These are phyloP conservation scores for Pilophorus perplexus DNA, from an alignment of 2,888 invertebrate genomes.

Conservation along the genomic window DNA sequence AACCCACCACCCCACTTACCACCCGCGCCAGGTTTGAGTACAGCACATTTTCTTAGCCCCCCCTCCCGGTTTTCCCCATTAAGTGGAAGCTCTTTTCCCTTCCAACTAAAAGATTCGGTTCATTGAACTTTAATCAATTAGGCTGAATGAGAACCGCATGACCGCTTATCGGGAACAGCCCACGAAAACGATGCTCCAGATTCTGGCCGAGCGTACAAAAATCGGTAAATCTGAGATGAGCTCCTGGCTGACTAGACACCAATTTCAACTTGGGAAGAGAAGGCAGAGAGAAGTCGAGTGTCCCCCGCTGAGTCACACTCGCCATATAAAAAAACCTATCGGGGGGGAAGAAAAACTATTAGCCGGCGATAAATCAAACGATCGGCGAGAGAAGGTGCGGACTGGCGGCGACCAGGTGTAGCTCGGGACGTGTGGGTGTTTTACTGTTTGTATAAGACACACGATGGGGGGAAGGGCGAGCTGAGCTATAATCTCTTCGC, in stretches of 20 bases:
- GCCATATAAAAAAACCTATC: neutral
- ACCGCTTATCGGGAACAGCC: slow-evolving; percentile 8
- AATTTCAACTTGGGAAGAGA: no score
- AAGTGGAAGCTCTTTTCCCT: neutral
- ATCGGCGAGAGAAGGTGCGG: slow-evolving; percentile 30
- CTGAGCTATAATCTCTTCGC: slow-evolving; percentile 27
- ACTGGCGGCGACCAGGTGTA: slow-evolving; percentile 36
- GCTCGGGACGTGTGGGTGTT: slow-evolving; percentile 33
- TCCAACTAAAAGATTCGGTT: slow-evolving; percentile 2
- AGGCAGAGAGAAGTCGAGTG: slow-evolving; percentile 2
- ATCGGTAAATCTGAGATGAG: no score
- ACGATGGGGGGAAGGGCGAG: slow-evolving; percentile 3
- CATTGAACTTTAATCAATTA: slow-evolving; percentile 29
- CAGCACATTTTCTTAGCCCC: neutral
- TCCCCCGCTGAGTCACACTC: neutral
- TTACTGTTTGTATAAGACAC: slow-evolving; percentile 38
- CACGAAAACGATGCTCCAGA: no score
- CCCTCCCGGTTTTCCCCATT: neutral
- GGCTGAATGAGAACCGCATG: slow-evolving; percentile 22
- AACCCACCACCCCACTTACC: no score
- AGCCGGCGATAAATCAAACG: slow-evolving; percentile 21
- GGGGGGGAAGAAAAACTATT: slow-evolving; percentile 3
- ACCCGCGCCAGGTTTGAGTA: no score
- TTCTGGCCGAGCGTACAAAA: no score
- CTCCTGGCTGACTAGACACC: no score